Evolutionary conservation across 2,113 vertebrate genomes (phyloP).

Genomic region (Gavialis gangeticus): DNA sequence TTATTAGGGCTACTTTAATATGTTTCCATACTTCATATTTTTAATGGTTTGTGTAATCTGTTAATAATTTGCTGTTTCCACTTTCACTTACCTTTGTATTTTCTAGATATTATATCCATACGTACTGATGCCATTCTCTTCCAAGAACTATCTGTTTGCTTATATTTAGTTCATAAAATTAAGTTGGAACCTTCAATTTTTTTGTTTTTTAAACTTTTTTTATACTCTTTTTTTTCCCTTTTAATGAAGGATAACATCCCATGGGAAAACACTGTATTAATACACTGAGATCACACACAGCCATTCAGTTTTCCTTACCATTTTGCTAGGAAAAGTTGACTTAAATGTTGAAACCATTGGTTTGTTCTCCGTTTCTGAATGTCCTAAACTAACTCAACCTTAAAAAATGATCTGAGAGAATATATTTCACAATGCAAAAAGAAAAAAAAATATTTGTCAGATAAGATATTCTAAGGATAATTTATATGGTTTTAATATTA

Average conservation of each 20-base stretch:
- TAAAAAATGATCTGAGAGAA: neutral
- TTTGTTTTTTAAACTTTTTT: neutral
- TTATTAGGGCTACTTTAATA: neutral
- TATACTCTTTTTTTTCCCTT: neutral
- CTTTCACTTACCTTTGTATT: neutral
- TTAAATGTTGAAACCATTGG: neutral
- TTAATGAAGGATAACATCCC: neutral
- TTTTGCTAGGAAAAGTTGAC: neutral
- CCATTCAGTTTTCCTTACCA: too few relatives aligned
- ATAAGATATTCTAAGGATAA: neutral
- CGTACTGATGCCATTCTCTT: neutral
- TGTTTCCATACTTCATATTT: neutral
- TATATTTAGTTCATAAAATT: neutral
- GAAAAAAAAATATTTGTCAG: neutral
- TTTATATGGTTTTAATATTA: neutral
- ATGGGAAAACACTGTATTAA: neutral
- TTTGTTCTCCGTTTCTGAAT: neutral
- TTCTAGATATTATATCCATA: neutral
- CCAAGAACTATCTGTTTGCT: neutral
- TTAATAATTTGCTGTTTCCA: neutral
- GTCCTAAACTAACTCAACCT: neutral
- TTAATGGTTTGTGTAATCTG: neutral
- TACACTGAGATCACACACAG: rapidly evolving
- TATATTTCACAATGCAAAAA: neutral
- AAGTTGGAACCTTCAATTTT: neutral